Conservation (phyloP, 2,888 invertebrate genomes). For the Gandaritis pyraliata region DNA sequence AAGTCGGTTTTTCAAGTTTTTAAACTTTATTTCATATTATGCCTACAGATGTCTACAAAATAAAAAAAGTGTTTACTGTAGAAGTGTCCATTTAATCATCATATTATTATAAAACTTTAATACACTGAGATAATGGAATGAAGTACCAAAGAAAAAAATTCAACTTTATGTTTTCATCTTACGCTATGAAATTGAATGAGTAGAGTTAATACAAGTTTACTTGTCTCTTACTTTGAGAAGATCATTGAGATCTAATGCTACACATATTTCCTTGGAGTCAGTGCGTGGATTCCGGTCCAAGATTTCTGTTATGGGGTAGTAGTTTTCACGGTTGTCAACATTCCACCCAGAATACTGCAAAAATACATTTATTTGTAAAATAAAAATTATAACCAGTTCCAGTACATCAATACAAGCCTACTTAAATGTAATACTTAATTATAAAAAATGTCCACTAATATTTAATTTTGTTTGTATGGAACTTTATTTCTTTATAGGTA, state of each 20-base stretch:
- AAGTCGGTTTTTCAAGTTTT: no score
- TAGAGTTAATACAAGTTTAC: constrained; percentile 68
- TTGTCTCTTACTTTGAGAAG: constrained; percentile 83
- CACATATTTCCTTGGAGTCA: constrained; percentile 82
- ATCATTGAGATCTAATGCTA: constrained; percentile 82
- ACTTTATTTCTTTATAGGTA: no score
- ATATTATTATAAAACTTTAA: constrained; percentile 76
- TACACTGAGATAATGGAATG: constrained; percentile 81
- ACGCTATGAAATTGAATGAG: constrained; percentile 69
- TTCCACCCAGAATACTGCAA: constrained; percentile 86
- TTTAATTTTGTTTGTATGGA: no score
- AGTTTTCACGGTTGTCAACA: constrained; percentile 84
- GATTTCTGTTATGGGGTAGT: constrained; percentile 84
- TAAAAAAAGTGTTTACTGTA: constrained; percentile 51
- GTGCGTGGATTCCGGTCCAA: constrained; percentile 80
- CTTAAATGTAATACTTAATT: no score
- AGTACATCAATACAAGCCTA: no score
- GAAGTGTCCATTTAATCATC: constrained; percentile 77
- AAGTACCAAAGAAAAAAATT: constrained; percentile 73
- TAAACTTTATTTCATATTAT: no score
- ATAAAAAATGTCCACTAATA: no score
- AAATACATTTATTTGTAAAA: constrained; percentile 22
- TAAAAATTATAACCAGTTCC: background rate
- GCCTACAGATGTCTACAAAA: constrained; percentile 15
- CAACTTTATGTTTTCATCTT: constrained; percentile 70